These are phyloP conservation scores for Papilio machaon DNA, from an alignment of 1,140 invertebrate species.

Conservation along the genomic window DNA sequence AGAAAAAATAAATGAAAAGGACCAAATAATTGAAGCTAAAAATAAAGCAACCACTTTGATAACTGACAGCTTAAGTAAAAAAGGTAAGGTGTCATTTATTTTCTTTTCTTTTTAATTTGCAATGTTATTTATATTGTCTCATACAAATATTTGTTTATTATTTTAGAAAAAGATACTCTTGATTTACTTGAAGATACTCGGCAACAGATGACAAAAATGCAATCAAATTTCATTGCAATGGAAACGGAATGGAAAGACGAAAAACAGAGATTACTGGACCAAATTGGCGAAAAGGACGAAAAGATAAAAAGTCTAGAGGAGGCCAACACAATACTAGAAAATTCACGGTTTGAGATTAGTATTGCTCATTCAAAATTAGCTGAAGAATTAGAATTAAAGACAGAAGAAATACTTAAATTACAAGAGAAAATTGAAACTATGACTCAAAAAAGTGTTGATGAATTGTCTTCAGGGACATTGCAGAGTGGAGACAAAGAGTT, in stretches of 20 bases:
- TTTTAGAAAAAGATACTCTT: slow-evolving; percentile 84
- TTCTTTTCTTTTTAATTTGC: neutral
- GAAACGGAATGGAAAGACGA: slow-evolving; percentile 88
- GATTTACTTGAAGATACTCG: slow-evolving; percentile 90
- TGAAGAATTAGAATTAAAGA: slow-evolving; percentile 81
- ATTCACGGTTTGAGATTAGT: slow-evolving; percentile 83
- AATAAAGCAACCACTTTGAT: slow-evolving; percentile 91
- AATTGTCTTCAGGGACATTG: slow-evolving; percentile 42
- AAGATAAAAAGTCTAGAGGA: slow-evolving; percentile 80
- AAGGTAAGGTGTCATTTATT: slow-evolving; percentile 71
- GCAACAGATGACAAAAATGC: slow-evolving; percentile 90
- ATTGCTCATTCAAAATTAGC: slow-evolving; percentile 81
- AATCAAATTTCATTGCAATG: slow-evolving; percentile 87
- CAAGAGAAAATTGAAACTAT: slow-evolving; percentile 67
- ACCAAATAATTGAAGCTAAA: slow-evolving; percentile 92
- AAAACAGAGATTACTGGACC: slow-evolving; percentile 82
- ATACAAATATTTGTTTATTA: slow-evolving; percentile 24
- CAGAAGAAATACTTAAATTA: slow-evolving; percentile 70
- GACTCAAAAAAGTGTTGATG: slow-evolving; percentile 46
- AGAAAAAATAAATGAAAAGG: slow-evolving; percentile 92
- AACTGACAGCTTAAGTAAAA: slow-evolving; percentile 88
- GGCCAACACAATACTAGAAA: slow-evolving; percentile 81
- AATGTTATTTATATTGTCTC: neutral
- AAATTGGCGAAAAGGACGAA: slow-evolving; percentile 83
- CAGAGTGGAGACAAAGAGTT: slow-evolving; percentile 53